These are phyloP conservation scores for Paedocypris micromegethes DNA, from an alignment of 2,797 vertebrate genomes.

Conservation along the genomic window DNA sequence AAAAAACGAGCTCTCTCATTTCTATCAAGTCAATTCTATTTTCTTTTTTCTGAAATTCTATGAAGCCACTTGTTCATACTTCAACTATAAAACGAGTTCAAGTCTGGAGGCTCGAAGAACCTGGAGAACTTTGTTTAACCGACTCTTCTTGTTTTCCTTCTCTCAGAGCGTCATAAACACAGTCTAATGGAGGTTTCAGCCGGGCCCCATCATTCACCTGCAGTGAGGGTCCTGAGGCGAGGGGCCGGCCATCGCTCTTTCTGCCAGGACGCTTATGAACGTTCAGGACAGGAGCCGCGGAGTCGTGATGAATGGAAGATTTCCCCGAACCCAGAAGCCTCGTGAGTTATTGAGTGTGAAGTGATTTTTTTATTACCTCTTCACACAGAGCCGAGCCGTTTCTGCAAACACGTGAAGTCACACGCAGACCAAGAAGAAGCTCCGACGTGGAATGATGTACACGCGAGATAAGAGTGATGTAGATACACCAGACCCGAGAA, in stretches of 20 bases:
- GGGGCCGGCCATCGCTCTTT: slow-evolving; percentile 61
- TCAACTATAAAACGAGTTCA: not conserved
- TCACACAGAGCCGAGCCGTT: slow-evolving; percentile 37
- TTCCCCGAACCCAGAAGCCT: slow-evolving; percentile 43
- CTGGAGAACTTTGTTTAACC: slow-evolving; percentile 8
- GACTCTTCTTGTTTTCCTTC: slow-evolving; percentile 39
- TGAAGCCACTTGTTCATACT: too few relatives aligned
- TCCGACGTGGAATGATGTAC: slow-evolving; percentile 28
- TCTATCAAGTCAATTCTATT: too few relatives aligned
- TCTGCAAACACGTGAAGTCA: slow-evolving; percentile 42
- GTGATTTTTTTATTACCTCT: slow-evolving; percentile 53
- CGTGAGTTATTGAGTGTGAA: slow-evolving; percentile 52
- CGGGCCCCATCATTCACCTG: slow-evolving; percentile 49
- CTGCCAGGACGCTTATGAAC: slow-evolving; percentile 42
- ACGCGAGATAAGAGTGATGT: slow-evolving; percentile 36
- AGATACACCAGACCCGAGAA: not conserved
- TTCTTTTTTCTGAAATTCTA: too few relatives aligned
- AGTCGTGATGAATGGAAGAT: slow-evolving; percentile 47
- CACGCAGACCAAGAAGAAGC: slow-evolving; percentile 35
- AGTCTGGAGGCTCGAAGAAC: not conserved
- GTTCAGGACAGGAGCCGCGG: slow-evolving; percentile 42
- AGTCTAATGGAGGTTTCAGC: slow-evolving; percentile 50
- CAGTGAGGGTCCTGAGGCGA: slow-evolving; percentile 55
- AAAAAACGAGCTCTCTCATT: not conserved
- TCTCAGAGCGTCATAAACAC: slow-evolving; percentile 23